Percentiles rank a stretch among this genome's conserved stretches.
These are phyloP conservation scores for Pseudorectes ferrugineus DNA, from an alignment of 2,113 vertebrate species.

Conservation along the genomic window DNA sequence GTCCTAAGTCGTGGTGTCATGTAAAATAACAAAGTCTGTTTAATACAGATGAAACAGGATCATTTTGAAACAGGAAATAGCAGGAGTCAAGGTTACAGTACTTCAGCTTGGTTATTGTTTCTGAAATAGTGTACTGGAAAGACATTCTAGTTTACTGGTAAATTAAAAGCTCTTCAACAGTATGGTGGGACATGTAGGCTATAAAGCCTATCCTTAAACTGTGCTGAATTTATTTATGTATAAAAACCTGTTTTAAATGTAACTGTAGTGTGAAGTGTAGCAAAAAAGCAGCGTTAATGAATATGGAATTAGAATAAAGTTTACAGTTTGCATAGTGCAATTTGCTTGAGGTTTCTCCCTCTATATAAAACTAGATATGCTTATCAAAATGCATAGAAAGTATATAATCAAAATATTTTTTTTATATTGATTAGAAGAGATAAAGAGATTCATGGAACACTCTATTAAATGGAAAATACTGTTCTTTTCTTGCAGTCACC, in stretches of 20 bases:
- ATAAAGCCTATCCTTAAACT: background rate
- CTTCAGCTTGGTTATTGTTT: slow-evolving; percentile 2
- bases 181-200: background rate
- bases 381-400: background rate
- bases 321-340: background rate
- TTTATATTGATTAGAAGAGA: background rate
- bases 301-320: background rate
- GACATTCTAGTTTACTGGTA: slow-evolving; percentile 29
- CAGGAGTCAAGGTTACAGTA: slow-evolving; percentile 2
- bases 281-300: background rate
- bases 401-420: background rate
- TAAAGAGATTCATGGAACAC: background rate
- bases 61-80: background rate
- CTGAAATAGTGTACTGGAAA: slow-evolving; percentile 35
- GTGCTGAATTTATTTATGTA: background rate
- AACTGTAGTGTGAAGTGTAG: background rate
- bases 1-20: background rate
- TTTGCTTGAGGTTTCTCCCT: background rate
- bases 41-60: background rate
- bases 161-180: background rate
- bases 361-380: background rate
- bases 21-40: background rate
- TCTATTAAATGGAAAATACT: background rate
- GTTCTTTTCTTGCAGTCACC: slow-evolving; percentile 81
- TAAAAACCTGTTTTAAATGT: background rate